Percentiles rank a stretch among this genome's conserved stretches.
Evolutionary conservation across 2,888 invertebrate species (phyloP).

Genomic region (Eretmocerus hayati): DNA sequence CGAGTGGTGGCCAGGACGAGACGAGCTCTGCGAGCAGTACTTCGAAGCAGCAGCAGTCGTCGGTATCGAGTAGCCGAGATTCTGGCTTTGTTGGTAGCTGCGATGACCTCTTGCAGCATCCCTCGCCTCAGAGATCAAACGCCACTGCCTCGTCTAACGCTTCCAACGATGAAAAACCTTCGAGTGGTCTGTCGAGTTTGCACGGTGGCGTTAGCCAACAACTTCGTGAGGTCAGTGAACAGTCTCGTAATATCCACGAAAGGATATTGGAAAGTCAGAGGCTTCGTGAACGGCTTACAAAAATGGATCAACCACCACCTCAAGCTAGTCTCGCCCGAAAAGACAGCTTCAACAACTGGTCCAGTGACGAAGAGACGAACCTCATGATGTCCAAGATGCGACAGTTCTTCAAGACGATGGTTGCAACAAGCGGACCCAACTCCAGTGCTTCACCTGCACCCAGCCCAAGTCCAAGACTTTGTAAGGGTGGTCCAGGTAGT

Average conservation of each 20-base stretch:
- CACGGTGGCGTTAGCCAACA: background rate
- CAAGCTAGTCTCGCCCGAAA: slow-evolving; percentile 60
- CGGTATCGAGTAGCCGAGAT: no score
- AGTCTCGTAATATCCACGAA: slow-evolving; percentile 2
- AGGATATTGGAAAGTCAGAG: slow-evolving; percentile 10
- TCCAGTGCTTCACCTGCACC: slow-evolving; percentile 49
- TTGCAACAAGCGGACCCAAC: slow-evolving; percentile 53
- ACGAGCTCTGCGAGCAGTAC: slow-evolving; percentile 35
- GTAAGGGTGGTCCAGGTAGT: slow-evolving; percentile 35
- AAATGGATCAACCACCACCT: slow-evolving; percentile 41
- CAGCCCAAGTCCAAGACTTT: slow-evolving; percentile 50
- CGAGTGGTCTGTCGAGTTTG: background rate
- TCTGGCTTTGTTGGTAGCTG: slow-evolving; percentile 86
- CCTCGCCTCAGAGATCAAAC: slow-evolving; percentile 21
- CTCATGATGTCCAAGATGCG: slow-evolving; percentile 93
- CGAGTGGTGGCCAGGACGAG: slow-evolving; percentile 4
- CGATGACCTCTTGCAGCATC: slow-evolving; percentile 71
- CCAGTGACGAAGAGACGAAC: slow-evolving; percentile 89
- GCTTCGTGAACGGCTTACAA: slow-evolving; percentile 17
- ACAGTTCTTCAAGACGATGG: slow-evolving; percentile 85
- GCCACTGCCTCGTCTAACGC: slow-evolving; percentile 40
- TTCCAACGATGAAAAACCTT: background rate
- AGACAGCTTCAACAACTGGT: slow-evolving; percentile 91
- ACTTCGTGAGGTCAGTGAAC: background rate
- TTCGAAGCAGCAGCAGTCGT: slow-evolving; percentile 72